Conservation (phyloP, 2,888 invertebrate genomes). For the Calameuta filiformis region DNA sequence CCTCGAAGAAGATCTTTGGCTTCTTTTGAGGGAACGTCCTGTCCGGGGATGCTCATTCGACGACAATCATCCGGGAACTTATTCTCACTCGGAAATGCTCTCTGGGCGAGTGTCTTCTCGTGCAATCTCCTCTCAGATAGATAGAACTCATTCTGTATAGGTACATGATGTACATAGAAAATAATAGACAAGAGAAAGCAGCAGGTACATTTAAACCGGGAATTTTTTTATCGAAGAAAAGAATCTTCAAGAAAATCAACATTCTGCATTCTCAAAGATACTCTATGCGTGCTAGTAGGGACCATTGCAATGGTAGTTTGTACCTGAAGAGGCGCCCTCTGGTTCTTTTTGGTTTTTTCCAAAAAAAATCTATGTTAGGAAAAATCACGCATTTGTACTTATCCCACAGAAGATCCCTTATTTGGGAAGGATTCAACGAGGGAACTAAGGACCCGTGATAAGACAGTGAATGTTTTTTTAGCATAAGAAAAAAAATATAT, state of each 20-base stretch:
- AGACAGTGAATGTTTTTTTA: background rate
- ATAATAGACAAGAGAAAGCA: background rate
- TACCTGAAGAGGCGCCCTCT: background rate
- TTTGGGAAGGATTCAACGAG: background rate
- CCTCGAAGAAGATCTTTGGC: constrained; percentile 56
- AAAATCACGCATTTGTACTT: background rate
- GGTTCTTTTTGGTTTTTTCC: background rate
- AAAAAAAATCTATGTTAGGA: background rate
- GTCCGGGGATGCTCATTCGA: background rate
- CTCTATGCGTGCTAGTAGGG: background rate
- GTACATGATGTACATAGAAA: background rate
- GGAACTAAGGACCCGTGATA: background rate
- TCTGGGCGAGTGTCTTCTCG: background rate
- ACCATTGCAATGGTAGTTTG: background rate
- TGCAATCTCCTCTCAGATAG: background rate
- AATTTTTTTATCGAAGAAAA: too few relatives aligned
- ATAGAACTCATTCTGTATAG: background rate
- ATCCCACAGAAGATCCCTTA: background rate
- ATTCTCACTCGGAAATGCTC: background rate
- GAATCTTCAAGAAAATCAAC: too few relatives aligned
- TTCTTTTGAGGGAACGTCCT: constrained; percentile 40
- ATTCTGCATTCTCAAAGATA: background rate
- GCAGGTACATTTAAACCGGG: too few relatives aligned
- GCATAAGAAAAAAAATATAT: background rate
- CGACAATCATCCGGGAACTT: constrained; percentile 10